These are phyloP conservation scores for Macaca mulatta DNA, from an alignment of 2,113 vertebrate species.

Conservation along the genomic window DNA sequence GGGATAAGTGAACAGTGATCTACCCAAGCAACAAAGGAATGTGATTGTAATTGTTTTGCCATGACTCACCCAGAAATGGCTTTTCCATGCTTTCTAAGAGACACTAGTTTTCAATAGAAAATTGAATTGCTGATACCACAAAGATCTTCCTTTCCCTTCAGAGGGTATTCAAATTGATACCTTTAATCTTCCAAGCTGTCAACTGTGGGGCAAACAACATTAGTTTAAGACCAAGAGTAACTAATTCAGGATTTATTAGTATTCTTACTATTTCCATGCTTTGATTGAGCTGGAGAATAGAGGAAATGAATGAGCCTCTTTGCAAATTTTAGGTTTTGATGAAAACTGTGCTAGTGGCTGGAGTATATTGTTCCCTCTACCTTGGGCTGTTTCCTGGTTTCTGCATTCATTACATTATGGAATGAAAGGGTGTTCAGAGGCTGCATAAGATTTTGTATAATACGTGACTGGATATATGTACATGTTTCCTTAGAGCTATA, in stretches of 20 bases:
- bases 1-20: background rate
- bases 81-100: background rate
- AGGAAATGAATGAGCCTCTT: background rate
- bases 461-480: no score
- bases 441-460: background rate
- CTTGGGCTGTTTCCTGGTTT: background rate
- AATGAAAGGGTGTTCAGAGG: background rate
- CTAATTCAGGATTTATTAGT: background rate
- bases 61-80: slow-evolving; percentile 16
- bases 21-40: slow-evolving; percentile 33
- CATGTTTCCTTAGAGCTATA: background rate
- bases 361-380: background rate
- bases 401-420: background rate
- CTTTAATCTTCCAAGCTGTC: background rate
- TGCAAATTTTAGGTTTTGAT: background rate
- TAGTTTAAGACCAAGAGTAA: background rate
- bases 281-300: background rate
- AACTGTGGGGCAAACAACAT: background rate
- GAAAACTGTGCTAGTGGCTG: background rate
- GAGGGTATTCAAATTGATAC: background rate
- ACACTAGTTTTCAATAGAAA: slow-evolving; percentile 14
- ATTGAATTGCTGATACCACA: slow-evolving; percentile 3
- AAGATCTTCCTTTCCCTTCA: background rate
- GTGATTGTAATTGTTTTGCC: slow-evolving; percentile 17
- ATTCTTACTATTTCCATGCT: background rate